Evolutionary conservation across 2,888 invertebrate species (phyloP), one percentile per base, ranked within the genome.

Genomic region (Prenolepis imparis): DNA sequence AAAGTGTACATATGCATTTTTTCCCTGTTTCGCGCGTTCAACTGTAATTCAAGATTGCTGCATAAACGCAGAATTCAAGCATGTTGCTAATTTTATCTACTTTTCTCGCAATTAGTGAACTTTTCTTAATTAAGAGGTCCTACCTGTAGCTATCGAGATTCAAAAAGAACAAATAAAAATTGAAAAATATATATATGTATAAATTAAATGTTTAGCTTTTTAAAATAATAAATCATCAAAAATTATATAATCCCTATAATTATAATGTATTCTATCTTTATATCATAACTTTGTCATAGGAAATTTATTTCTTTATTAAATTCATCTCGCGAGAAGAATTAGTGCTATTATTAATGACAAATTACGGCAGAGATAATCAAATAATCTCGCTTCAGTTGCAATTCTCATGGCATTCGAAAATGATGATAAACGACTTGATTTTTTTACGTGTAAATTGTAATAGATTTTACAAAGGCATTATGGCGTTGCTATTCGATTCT

Each of bases 21-120:
- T 15, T 3, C 21, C 8, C 24, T 39, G 18, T 39, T 75, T 55
- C 9, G 24, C 55, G 36, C 52, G 24, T 5, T n/a, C 67, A n/a
- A 77, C 66, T 77, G 55, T 57, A 66, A 39, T 41, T 66, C 75
- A 77, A 55, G 28, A n/a, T 77, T 52, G 48, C 12, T 28, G 18
- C 18, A 67, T 52, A 55, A 2, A 39, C 4, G 66, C 4, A 24
- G 1, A n/a, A n/a, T 39, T 36, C 21, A 11, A 61, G 18, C 12
- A 18, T 21, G 2, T 12, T 5, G 2, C 9, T 18, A 36, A 12
- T 5, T n/a, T 55, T n/a, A 21, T 12, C 52, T 1, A 12, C 2
- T 28, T 67, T 77, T 41, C 15, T 28, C 8, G 15, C 12, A 28
- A 24, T 41, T 28, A 15, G 41, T 55, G 18, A 55, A 11, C 8